Evolutionary conservation across 1,140 invertebrate genomes (phyloP), one percentile per base, ranked within the genome.

Genomic region (Hyphantria cunea): DNA sequence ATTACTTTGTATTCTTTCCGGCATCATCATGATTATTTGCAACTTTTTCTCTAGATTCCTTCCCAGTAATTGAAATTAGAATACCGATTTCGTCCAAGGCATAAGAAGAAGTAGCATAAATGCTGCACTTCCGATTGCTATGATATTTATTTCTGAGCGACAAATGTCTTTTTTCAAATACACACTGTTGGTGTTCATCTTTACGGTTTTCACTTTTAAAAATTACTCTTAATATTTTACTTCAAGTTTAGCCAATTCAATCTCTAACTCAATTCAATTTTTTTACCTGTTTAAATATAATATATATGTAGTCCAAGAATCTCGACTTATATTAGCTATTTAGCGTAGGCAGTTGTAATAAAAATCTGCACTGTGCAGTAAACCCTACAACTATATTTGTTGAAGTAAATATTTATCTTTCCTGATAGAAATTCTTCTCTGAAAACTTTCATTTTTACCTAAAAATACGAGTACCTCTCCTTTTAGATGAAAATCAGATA

Each of bases 401-500:
- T 37, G 3, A 37, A 37, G 7, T 37, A 10, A 53, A 31, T 53
- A 17, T 31, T 14, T 25, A 41, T 15, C 12, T 37, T 7, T 15
- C 8, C 8, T 25, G 17, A 25, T 25, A 25, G 3, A 37, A 25
- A 42, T 53, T 42, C 41, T 15, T 41, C 15, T 1, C 2, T 2
- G 11, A 3, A n/a, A 8, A 37, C 11, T 37, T 37, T 3, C 0
- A 37, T 10, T 10, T 37, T 37, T 37, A 10, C 5, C n/a, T 41
- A 41, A 8, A 42, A 53, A 42, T 39, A 25, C 11, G 11, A 34
- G 14, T 53, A 14, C n/a, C n/a, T n/a, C n/a, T 10, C 34, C 8
- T 37, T 53, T 41, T 41, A 12, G 17, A 1, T 52, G 45, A 17
- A 51, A 47, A 64, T 64, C 62, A 58, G 62, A 64, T 64, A 64